Base-by-base conservation (phyloP, 2,888 invertebrate species). In the Andrena fulva region DNA sequence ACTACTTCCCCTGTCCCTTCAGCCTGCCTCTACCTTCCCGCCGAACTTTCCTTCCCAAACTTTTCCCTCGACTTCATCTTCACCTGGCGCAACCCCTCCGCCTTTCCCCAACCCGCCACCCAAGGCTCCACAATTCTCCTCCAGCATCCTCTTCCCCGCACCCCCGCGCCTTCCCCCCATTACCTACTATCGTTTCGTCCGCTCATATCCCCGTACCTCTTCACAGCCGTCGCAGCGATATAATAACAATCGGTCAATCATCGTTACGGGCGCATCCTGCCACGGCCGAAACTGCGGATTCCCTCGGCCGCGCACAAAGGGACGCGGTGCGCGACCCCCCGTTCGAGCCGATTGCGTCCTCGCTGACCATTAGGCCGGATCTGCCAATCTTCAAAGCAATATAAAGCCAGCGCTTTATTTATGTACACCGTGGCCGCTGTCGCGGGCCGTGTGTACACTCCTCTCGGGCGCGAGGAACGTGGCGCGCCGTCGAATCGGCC, bases 381-480 rank as follows among this genome's bases (percentile, higher is more conserved):
- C 87, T 87, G 88, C 80, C 90, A 87, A 91, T 91, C 88, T 87
- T 89, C 91, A 82, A 82, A 85, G 89, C 89, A 82, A 90, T 88
- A 90, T 84, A 87, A 78, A 81, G 67, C 80, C 73, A 77, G 74
- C 85, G 85, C 78, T 88, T 89, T 89, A 89, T 91, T 90, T 90
- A 85, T 87, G 74, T 81, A 73, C 77, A 79, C 63, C 64, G 52
- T 56, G 56, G 12, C 52, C 54, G 59, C 5, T 42, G 42, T 42
- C 42, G 42, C 42, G 42, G 42, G 12, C 42, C 42, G 73, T 71
- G 73, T 69, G 54, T 27, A 62, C 64, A 59, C 60, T 31, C 50
- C 56, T 5, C 59, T 35, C 42, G 62, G 5, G 33, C 56, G 42
- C 42, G 42, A 42, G 42, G 42, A 42, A 42, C 42, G 42, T 42